Conservation (phyloP, 2,888 invertebrate genomes). For the Panopea generosa region DNA sequence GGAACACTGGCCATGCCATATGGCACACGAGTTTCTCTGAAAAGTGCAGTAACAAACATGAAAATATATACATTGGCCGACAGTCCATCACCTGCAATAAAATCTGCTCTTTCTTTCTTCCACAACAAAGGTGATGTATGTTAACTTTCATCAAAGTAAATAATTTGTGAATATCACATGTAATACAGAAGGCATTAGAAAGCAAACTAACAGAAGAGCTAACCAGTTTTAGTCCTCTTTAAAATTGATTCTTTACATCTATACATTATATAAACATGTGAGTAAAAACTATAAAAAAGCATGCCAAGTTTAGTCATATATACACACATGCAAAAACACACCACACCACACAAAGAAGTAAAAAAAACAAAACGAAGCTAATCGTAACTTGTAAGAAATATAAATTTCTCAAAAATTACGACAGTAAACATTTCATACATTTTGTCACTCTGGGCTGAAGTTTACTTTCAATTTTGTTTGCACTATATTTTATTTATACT, state of each 20-base stretch:
- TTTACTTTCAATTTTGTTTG: too few relatives aligned
- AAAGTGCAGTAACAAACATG: constrained; percentile 3
- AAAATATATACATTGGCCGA: too few relatives aligned
- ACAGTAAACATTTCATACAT: background rate
- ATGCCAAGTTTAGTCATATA: constrained; percentile 31
- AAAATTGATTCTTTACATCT: background rate
- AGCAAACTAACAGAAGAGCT: constrained; percentile 5
- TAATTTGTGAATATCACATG: too few relatives aligned
- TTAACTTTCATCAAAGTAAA: too few relatives aligned
- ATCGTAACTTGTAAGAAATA: constrained; percentile 15
- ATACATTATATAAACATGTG: background rate
- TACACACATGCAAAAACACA: constrained; percentile 42
- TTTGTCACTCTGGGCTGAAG: too few relatives aligned
- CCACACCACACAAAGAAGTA: constrained; percentile 25
- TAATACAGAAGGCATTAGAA: constrained; percentile 31
- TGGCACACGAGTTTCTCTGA: constrained; percentile 29
- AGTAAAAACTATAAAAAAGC: constrained; percentile 21
- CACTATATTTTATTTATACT: too few relatives aligned
- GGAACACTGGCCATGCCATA: constrained; percentile 52
- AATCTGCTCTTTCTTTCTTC: background rate
- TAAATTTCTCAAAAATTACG: constrained; percentile 2
- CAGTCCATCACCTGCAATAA: background rate
- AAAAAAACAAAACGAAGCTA: background rate
- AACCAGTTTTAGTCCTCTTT: background rate
- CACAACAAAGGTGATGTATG: background rate